Evolutionary conservation across 2,113 vertebrate species (phyloP).

Genomic region (Gobiocypris rarus): DNA sequence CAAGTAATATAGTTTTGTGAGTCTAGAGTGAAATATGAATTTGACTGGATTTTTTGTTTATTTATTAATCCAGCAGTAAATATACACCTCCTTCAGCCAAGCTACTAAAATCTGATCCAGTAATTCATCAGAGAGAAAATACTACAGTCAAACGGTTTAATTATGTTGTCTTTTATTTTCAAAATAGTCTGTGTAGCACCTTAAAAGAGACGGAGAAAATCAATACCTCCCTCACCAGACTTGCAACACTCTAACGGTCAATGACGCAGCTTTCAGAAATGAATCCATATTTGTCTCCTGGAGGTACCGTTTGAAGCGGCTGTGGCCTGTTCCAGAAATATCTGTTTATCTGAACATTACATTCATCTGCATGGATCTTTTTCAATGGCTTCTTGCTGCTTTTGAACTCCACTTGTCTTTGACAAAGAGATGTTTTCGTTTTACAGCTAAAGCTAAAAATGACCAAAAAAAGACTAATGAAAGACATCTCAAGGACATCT

Average conservation of each 20-base stretch:
- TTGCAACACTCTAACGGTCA: slow-evolving; percentile 38
- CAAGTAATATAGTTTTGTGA: background rate
- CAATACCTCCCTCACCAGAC: slow-evolving; percentile 40
- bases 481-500: slow-evolving; percentile 51
- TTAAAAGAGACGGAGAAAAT: slow-evolving; percentile 43
- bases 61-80: background rate
- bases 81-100: background rate
- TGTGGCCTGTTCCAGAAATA: slow-evolving; percentile 62
- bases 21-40: background rate
- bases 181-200: slow-evolving; percentile 40
- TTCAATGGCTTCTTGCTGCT: slow-evolving; percentile 56
- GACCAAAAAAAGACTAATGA: slow-evolving; percentile 62
- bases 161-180: slow-evolving; percentile 21
- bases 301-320: slow-evolving; percentile 66
- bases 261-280: slow-evolving; percentile 51
- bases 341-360: slow-evolving; percentile 69
- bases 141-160: slow-evolving; percentile 12
- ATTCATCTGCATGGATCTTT: slow-evolving; percentile 67
- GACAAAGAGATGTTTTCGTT: slow-evolving; percentile 49
- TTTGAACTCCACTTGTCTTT: slow-evolving; percentile 62
- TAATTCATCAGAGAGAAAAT: slow-evolving; percentile 21
- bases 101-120: slow-evolving; percentile 5
- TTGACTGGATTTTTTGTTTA: background rate
- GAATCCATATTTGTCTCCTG: slow-evolving; percentile 61
- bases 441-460: slow-evolving; percentile 15